Percentiles rank a stretch among this genome's conserved stretches.
Conservation (phyloP, 2,797 vertebrate species). For the Heterohyrax brucei region DNA sequence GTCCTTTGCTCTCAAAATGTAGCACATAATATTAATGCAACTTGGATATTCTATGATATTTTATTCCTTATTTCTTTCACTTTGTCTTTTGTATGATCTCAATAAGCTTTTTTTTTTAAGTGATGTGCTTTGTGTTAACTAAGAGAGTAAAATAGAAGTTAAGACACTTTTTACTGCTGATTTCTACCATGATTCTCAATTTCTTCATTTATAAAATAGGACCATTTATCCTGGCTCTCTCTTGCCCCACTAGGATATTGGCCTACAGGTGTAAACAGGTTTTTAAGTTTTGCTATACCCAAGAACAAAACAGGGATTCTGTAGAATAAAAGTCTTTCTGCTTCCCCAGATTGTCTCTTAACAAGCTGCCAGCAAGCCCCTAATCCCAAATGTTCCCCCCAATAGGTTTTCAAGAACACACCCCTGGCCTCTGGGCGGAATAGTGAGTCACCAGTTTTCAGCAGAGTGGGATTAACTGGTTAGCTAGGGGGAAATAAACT, state of each 20-base stretch:
- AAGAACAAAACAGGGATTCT: not conserved
- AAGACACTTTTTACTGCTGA: not conserved
- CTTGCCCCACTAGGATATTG: not conserved
- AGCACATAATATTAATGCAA: not conserved
- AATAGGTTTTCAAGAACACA: not conserved
- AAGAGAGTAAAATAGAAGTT: not conserved
- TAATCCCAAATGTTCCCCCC: not conserved
- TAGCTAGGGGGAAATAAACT: not conserved
- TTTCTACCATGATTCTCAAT: not conserved
- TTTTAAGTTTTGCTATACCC: constrained; percentile 5
- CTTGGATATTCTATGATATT: not conserved
- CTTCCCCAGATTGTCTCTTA: not conserved
- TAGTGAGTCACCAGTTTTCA: not conserved
- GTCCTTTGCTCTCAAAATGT: not conserved
- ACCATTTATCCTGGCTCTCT: not conserved
- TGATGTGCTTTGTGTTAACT: not conserved
- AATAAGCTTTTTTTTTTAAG: constrained; percentile 9
- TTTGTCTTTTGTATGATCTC: constrained; percentile 24
- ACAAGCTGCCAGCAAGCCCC: not conserved
- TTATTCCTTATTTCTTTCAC: not conserved
- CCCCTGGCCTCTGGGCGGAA: not conserved
- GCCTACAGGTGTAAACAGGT: not conserved
- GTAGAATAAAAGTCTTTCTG: not conserved
- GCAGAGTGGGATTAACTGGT: not conserved
- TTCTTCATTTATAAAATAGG: constrained; percentile 8